These are phyloP conservation scores for Sebastes taczanowskii DNA, from an alignment of 2,797 vertebrate species.

Conservation along the genomic window DNA sequence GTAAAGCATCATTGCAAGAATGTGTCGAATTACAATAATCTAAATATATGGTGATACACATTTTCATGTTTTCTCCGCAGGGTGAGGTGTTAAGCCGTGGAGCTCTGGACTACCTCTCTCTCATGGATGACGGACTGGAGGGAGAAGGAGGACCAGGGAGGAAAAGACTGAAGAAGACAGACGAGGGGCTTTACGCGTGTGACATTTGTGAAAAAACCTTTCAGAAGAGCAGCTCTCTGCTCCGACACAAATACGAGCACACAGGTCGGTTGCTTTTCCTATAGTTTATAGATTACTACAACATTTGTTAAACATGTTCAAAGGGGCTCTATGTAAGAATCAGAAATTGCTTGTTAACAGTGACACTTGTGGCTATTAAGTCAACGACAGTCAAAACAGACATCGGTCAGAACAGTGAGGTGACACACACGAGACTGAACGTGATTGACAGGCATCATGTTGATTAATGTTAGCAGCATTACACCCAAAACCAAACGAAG, in stretches of 20 bases:
- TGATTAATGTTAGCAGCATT: no score
- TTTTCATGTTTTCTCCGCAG: constrained; percentile 46
- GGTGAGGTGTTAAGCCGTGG: constrained; percentile 72
- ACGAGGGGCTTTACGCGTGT: constrained; percentile 86
- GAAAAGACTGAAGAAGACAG: constrained; percentile 84
- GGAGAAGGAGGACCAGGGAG: constrained; percentile 74
- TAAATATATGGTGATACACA: neutral
- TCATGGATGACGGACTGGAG: constrained; percentile 80
- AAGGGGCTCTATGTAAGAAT: no score
- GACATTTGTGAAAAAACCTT: constrained; percentile 89
- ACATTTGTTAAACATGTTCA: neutral
- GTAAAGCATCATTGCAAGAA: neutral
- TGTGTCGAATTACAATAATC: neutral
- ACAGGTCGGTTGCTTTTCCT: constrained; percentile 77
- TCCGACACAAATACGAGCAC: constrained; percentile 89
- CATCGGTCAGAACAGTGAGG: no score
- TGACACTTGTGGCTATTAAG: no score
- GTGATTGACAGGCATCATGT: no score
- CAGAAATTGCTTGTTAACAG: no score
- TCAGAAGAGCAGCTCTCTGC: constrained; percentile 88
- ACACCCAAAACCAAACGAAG: no score
- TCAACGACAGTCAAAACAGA: no score
- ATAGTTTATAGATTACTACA: neutral
- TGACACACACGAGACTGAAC: no score
- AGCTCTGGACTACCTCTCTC: constrained; percentile 76